A percentile compares a stretch with the other conserved stretches of the same genome.
These are phyloP conservation scores for Zootoca vivipara DNA, from an alignment of 2,113 vertebrate genomes.

Conservation along the genomic window DNA sequence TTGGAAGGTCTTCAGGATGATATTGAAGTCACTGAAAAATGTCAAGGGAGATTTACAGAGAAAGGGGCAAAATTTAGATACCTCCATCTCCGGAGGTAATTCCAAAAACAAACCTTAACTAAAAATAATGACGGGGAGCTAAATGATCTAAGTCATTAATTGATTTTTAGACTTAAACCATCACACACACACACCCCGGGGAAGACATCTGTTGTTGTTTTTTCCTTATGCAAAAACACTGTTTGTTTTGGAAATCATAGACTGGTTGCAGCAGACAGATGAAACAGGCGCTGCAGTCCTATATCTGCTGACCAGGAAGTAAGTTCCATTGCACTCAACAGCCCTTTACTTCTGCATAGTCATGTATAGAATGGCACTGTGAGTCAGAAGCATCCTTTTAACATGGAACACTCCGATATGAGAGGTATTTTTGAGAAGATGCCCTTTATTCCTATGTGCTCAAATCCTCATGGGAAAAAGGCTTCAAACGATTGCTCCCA, in stretches of 20 bases:
- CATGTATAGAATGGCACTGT: too few species aligned
- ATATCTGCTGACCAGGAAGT: too few species aligned
- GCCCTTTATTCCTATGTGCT: too few species aligned
- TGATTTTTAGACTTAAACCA: background rate
- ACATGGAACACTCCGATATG: background rate
- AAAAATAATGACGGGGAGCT: background rate
- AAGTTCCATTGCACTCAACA: too few species aligned
- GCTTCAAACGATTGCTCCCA: background rate
- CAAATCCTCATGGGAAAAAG: background rate
- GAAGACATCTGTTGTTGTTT: background rate
- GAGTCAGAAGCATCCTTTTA: background rate
- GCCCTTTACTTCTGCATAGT: too few species aligned
- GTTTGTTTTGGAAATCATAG: background rate
- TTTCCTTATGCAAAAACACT: background rate
- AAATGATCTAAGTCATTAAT: too few species aligned
- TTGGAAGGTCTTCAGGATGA: background rate
- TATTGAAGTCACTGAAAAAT: background rate
- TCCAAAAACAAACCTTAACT: background rate
- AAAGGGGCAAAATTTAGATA: background rate
- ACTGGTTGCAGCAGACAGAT: background rate
- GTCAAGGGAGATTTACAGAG: background rate
- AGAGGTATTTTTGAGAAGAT: background rate
- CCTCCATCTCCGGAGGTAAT: background rate
- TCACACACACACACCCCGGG: too few species aligned
- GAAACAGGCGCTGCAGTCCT: background rate